These are phyloP conservation scores for Ammospiza maritima DNA, from an alignment of 2,797 vertebrate genomes.

Conservation along the genomic window DNA sequence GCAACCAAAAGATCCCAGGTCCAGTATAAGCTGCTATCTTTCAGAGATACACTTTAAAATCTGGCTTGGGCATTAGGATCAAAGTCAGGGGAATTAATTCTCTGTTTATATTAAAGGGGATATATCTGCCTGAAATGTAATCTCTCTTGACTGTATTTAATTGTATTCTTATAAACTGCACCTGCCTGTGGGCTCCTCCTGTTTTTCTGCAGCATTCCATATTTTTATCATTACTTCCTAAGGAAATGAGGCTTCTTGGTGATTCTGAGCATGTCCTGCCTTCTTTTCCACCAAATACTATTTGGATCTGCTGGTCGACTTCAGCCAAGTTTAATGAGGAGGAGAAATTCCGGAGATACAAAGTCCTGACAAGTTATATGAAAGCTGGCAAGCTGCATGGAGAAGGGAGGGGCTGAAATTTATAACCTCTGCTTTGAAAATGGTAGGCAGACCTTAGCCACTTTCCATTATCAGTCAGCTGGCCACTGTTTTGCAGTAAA, in stretches of 20 bases:
- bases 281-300: not conserved
- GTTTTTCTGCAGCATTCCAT: not conserved
- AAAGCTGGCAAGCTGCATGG: not conserved
- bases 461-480: not conserved
- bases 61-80: not conserved
- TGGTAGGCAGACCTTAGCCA: not conserved
- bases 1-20: not conserved
- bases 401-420: not conserved
- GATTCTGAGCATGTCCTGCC: not conserved
- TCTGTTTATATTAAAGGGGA: constrained; percentile 36
- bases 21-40: not conserved
- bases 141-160: constrained; percentile 35
- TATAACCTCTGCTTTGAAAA: not conserved
- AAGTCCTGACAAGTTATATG: not conserved
- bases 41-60: not conserved
- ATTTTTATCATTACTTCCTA: constrained; percentile 56
- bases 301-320: not conserved
- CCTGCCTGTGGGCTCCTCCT: constrained; percentile 34
- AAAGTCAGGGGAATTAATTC: constrained; percentile 30
- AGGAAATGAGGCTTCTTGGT: constrained; percentile 38
- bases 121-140: constrained; percentile 38
- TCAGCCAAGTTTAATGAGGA: not conserved
- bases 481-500: constrained; percentile 23
- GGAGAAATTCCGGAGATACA: constrained; percentile 25
- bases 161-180: constrained; percentile 38